Conservation (phyloP, 2,113 vertebrate species). For the Choloepus hoffmanni region DNA sequence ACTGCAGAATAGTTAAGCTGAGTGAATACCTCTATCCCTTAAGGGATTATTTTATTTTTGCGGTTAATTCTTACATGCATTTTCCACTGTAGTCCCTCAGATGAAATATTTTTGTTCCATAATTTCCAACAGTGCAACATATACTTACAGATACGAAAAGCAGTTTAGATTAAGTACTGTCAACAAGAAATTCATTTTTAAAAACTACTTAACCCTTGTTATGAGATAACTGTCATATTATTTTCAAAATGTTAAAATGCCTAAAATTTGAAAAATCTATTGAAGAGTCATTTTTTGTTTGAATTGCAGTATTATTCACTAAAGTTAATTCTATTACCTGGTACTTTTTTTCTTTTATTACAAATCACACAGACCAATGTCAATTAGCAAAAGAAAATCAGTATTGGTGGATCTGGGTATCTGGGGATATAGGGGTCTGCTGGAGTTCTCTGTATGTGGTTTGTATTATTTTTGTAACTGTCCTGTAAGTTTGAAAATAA, state of each 20-base stretch:
- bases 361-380: constrained; percentile 44
- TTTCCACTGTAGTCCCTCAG: constrained; percentile 26
- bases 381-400: constrained; percentile 40
- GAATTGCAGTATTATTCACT: constrained; percentile 49
- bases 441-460: too few species aligned
- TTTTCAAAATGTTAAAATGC: constrained; percentile 62
- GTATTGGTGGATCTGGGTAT: background rate
- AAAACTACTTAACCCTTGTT: constrained; percentile 58
- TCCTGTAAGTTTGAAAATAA: too few species aligned
- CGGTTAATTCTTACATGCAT: constrained; percentile 45
- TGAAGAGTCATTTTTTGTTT: constrained; percentile 36
- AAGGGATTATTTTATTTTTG: constrained; percentile 57
- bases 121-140: constrained; percentile 32
- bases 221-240: constrained; percentile 9
- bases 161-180: constrained; percentile 34
- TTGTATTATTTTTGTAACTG: too few species aligned
- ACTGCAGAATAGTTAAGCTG: constrained; percentile 32
- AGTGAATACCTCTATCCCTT: background rate
- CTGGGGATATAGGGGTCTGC: too few species aligned
- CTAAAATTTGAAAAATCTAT: constrained; percentile 62
- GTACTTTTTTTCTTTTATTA: constrained; percentile 44
- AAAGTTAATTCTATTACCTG: constrained; percentile 57
- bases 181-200: constrained; percentile 51
- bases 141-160: constrained; percentile 40
- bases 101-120: constrained; percentile 68